Conservation (phyloP, 2,797 vertebrate genomes). For the Aulostomus chinensis region DNA sequence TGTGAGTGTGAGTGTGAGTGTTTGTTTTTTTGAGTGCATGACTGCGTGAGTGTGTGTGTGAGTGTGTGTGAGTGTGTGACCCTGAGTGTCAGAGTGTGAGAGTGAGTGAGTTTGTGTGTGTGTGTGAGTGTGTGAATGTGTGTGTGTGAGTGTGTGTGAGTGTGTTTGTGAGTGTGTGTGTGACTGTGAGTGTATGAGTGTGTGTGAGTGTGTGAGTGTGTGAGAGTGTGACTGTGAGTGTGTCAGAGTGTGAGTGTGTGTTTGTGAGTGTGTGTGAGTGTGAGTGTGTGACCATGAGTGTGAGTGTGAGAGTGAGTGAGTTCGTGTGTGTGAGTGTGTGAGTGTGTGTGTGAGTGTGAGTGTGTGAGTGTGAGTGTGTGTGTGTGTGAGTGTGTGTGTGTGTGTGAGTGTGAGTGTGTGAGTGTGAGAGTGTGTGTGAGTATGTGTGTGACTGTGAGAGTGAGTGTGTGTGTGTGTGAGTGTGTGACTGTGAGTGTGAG, state of each 20-base stretch:
- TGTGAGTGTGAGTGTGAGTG: slow-evolving; percentile 26
- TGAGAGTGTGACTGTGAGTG: slow-evolving; percentile 21
- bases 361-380: too few species aligned
- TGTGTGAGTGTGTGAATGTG: slow-evolving; percentile 20
- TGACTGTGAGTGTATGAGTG: slow-evolving; percentile 26
- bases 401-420: slow-evolving; percentile 23
- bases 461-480: slow-evolving; percentile 20
- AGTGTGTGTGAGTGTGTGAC: slow-evolving; percentile 24
- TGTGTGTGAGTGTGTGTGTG: slow-evolving; percentile 21
- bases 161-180: slow-evolving; percentile 17
- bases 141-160: slow-evolving; percentile 23
- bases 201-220: slow-evolving; percentile 20
- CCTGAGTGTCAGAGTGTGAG: too few species aligned
- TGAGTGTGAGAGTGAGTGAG: slow-evolving; percentile 20
- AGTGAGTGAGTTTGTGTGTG: slow-evolving; percentile 20
- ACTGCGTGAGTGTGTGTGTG: slow-evolving; percentile 19
- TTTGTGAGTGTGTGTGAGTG: slow-evolving; percentile 20
- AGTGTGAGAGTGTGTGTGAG: slow-evolving; percentile 20
- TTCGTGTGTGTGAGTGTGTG: slow-evolving; percentile 22
- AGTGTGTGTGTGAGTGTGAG: slow-evolving; percentile 20
- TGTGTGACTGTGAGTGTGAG: slow-evolving; percentile 23
- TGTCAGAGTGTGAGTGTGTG: too few species aligned
- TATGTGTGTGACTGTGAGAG: too few species aligned
- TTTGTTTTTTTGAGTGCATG: too few species aligned
- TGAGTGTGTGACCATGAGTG: slow-evolving; percentile 21